Evolutionary conservation across 2,113 vertebrate genomes (phyloP).

Genomic region (Isichthys henryi): DNA sequence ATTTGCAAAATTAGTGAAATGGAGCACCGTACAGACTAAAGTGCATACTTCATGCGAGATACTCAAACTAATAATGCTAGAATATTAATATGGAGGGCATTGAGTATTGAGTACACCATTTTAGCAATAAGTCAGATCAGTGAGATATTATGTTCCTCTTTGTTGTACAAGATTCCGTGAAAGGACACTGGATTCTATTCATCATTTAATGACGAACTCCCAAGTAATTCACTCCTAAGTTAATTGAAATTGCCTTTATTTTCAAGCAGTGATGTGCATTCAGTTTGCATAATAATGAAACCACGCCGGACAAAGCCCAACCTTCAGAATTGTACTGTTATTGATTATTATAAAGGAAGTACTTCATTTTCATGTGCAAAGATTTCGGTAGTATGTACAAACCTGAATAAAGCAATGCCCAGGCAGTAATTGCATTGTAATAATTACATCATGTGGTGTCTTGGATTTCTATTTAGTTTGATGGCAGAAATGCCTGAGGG

Average conservation of each 20-base stretch:
- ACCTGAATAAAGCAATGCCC: background rate
- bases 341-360: background rate
- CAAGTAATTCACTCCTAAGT: background rate
- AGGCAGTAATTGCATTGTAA: background rate
- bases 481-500: conserved; percentile 4
- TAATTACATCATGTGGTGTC: background rate
- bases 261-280: background rate
- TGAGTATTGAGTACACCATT: background rate
- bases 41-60: background rate
- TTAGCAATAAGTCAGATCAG: background rate
- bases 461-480: background rate
- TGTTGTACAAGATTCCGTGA: background rate
- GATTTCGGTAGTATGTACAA: background rate
- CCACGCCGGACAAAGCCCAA: background rate
- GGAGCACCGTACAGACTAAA: background rate
- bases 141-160: background rate
- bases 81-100: background rate
- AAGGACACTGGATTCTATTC: background rate
- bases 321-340: background rate
- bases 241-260: conserved; percentile 1
- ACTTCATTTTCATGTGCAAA: background rate
- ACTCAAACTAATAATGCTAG: background rate
- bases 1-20: conserved; percentile 3
- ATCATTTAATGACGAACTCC: background rate
- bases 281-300: conserved; percentile 8